phyloP scores from a whole-genome alignment of 2,113 vertebrate species.

The Galbula dea region DNA sequence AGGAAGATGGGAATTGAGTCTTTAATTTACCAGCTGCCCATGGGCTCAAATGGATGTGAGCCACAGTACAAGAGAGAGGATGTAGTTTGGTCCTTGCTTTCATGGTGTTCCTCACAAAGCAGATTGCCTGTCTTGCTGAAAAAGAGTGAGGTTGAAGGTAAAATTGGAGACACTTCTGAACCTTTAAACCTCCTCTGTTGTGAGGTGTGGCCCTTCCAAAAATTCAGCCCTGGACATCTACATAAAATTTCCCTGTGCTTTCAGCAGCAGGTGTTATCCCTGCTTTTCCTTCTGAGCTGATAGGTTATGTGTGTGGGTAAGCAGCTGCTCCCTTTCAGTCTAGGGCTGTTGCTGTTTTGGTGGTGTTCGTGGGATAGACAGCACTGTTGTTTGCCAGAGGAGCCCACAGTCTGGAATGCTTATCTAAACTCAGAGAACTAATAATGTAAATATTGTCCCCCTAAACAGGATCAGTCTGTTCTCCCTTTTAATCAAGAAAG shows the following conservation, averaged over 20 bases:
- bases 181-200: background rate
- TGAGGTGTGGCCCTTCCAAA: background rate
- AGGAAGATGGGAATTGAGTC: background rate
- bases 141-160: background rate
- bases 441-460: background rate
- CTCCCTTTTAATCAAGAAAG: background rate
- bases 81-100: background rate
- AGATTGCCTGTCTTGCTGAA: background rate
- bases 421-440: background rate
- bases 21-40: background rate
- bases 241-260: background rate
- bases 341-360: background rate
- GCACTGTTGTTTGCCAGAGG: background rate
- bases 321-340: background rate
- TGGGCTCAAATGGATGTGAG: background rate
- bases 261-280: background rate
- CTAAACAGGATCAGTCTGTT: background rate
- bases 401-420: background rate
- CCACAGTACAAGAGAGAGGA: background rate
- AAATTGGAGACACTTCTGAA: background rate
- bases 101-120: background rate
- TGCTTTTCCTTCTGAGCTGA: background rate
- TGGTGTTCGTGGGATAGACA: background rate
- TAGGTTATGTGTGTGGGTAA: background rate
- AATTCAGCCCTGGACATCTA: accelerated